These are phyloP conservation scores for Poecilia velifera DNA, from an alignment of 2,797 vertebrate genomes.

Conservation along the genomic window DNA sequence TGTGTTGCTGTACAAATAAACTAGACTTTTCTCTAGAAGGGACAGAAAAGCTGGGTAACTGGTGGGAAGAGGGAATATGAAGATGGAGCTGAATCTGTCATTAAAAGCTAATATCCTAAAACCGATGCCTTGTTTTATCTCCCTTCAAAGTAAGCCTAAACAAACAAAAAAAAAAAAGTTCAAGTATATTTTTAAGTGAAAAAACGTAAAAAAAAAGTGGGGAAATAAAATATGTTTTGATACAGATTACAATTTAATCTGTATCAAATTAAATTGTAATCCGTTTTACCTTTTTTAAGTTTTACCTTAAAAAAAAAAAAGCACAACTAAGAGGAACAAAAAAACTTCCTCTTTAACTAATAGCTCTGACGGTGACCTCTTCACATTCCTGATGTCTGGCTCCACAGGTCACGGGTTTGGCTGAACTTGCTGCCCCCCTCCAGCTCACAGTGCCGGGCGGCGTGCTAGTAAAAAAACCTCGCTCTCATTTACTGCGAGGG, in stretches of 20 bases:
- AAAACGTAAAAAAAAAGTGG: neutral
- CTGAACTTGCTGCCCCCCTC: conserved; percentile 38
- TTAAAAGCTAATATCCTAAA: neutral
- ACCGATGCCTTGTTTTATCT: neutral
- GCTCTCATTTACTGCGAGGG: conserved; percentile 28
- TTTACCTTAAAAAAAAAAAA: neutral
- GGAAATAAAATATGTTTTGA: neutral
- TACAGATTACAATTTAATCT: neutral
- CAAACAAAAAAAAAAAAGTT: neutral
- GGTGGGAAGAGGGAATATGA: neutral
- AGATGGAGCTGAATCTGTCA: neutral
- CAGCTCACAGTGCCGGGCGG: conserved; percentile 5
- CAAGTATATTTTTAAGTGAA: neutral
- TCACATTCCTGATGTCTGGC: conserved; percentile 42
- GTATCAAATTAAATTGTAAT: too few species aligned
- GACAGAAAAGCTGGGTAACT: neutral
- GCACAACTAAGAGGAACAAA: neutral
- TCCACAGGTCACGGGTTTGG: conserved; percentile 37
- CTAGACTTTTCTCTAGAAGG: neutral
- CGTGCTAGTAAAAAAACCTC: conserved; percentile 16
- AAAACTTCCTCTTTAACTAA: conserved; percentile 22
- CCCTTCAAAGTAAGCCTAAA: neutral
- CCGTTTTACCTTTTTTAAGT: too few species aligned
- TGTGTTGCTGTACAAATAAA: too few species aligned
- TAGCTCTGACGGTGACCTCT: conserved; percentile 14